Evolutionary conservation across 2,888 invertebrate genomes (phyloP), one percentile per base, ranked within the genome.

Genomic region (Cacoxenus indagator): DNA sequence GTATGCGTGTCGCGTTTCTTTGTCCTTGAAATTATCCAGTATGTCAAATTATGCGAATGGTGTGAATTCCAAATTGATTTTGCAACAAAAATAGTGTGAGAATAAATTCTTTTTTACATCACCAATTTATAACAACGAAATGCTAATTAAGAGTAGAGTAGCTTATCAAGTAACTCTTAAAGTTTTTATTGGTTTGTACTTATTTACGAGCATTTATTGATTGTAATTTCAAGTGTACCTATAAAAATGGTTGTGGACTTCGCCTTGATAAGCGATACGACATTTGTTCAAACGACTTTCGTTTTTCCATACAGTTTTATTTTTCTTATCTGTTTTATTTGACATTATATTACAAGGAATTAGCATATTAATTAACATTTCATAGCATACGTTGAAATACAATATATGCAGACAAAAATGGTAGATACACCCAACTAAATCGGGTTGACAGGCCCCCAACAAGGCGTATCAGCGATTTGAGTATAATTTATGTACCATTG

Each of bases 331-430:
- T 48, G 14, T 6, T 55, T 24, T 59, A 19, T 31, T 31, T 59
- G 59, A 31, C 57, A 57, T 59, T 59, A n/a, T 59, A 37, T 31
- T 17, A 22, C 11, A 22, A 45, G 14, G 24, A 62, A 62, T 62
- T 62, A 62, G 61, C 61, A 62, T 45, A 62, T 62, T 8, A 62
- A 61, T 61, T 61, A 61, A 61, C 61, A 61, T 61, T 61, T 55
- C 27, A 19, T 37, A n/a, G 17, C 43, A 43, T 61, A 19, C n/a
- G 51, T 22, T 2, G 22, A 37, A 37, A 5, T 37, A 14, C 8
- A 37, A 37, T 11, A 2, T 2, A 4, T 37, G 31, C 37, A 37
- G 37, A 5, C 37, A 11, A 4, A 37, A 37, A 37, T 37, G 37
- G 37, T 14, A 37, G n/a, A n/a, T n/a, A n/a, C n/a, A n/a, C n/a